phyloP scores from a whole-genome alignment of 2,113 vertebrate genomes.

The Onychostruthus taczanowskii region DNA sequence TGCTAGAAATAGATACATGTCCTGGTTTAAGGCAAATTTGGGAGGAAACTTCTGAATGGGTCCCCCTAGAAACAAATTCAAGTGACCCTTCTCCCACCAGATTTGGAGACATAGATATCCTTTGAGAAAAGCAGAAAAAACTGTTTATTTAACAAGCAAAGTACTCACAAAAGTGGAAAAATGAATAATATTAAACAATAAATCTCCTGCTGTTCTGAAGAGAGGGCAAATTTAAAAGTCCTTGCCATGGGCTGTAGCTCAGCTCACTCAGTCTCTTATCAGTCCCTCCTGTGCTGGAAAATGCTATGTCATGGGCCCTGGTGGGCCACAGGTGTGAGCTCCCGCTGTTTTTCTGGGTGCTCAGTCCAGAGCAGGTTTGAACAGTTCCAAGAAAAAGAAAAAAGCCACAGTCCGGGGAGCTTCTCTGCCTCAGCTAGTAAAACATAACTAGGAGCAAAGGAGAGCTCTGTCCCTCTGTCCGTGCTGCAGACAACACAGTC shows the following conservation, averaged over 20 bases:
- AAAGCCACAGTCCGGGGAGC: accelerated
- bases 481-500: not conserved
- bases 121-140: accelerated
- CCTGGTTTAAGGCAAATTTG: not conserved
- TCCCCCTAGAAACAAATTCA: not conserved
- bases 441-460: not conserved
- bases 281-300: not conserved
- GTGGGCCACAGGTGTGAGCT: not conserved
- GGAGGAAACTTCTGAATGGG: not conserved
- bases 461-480: not conserved
- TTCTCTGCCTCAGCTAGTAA: not conserved
- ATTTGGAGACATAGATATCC: not conserved
- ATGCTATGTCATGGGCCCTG: accelerated
- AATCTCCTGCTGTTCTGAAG: not conserved
- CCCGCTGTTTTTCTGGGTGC: not conserved
- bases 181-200: not conserved
- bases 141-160: not conserved
- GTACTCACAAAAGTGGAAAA: not conserved
- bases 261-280: not conserved
- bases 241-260: accelerated
- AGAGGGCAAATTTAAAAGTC: not conserved
- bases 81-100: accelerated
- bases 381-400: not conserved
- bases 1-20: not conserved
- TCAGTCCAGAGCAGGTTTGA: not conserved